A percentile compares a stretch with the other conserved stretches of the same genome.
These are phyloP conservation scores for Tupaia tana DNA, from an alignment of 2,113 vertebrate species.

Conservation along the genomic window DNA sequence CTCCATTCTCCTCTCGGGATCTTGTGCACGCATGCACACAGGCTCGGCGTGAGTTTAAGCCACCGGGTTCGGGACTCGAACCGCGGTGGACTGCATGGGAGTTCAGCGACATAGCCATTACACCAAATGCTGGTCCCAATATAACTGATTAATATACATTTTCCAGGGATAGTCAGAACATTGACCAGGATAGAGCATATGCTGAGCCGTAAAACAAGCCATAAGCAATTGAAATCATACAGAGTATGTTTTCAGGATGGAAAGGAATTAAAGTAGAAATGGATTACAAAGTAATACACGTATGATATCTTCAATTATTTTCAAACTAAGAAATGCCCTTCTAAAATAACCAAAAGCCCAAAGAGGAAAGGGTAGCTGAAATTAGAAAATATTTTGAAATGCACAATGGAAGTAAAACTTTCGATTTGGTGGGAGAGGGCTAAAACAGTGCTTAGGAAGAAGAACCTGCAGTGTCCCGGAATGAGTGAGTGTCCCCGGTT, in stretches of 20 bases:
- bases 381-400: not conserved
- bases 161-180: not conserved
- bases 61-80: too few relatives aligned
- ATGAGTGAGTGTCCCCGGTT: too few relatives aligned
- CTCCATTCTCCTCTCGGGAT: too few relatives aligned
- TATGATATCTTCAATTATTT: not conserved
- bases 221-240: not conserved
- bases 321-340: not conserved
- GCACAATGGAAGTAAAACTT: not conserved
- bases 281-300: not conserved
- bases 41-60: too few relatives aligned
- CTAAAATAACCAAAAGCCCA: not conserved
- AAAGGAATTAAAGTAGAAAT: not conserved
- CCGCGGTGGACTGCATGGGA: too few relatives aligned
- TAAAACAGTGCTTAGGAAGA: not conserved
- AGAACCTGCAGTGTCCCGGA: not conserved
- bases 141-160: not conserved
- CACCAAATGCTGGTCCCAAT: too few relatives aligned
- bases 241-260: not conserved
- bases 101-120: too few relatives aligned
- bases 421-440: not conserved
- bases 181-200: not conserved
- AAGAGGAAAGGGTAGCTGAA: not conserved
- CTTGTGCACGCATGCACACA: too few relatives aligned
- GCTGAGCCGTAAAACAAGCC: not conserved